Evolutionary conservation across 2,113 vertebrate genomes (phyloP), one percentile per base, ranked within the genome.

Genomic region (Mobula birostris): DNA sequence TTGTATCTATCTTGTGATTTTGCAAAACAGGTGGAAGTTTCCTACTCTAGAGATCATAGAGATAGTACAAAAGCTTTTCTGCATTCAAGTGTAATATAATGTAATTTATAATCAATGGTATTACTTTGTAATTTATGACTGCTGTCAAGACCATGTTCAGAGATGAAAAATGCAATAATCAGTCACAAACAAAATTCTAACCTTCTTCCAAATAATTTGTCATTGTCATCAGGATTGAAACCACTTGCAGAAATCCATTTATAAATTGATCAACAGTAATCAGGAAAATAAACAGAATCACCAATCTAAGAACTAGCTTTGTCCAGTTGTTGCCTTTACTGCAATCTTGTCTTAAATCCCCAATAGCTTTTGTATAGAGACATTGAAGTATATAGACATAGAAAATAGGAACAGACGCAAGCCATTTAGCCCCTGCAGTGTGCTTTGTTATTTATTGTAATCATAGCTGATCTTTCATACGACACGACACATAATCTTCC

Each of bases 21-120:
- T 87, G 83, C 58, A 24, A 87, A 61, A 48, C 83, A 61, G 56
- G 56, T 58, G 21, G 82, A 48, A 85, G 8, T 85, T 85, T 87
- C 83, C 17, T 91, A 15, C 63, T 68, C 61, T 56, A 70, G 29
- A 91, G 87, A 91, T 68, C n/a, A 68, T 29, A 68, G 0, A 11
- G 87, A 40, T 91, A 14, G 63, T 68, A 91, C 61, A 91, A 91
- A 91, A 91, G 12, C 48, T 36, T 68, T 91, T 91, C n/a, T 68
- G 6, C 87, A 68, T 32, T 91, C 63, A 70, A 61, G 58, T 87
- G 83, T 14, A 56, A 87, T 87, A 61, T 27, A 87, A 61, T 87
- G 58, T 85, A 85, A 87, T 87, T 87, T 87, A 29, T 87, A 87
- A 61, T 87, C 24, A 61, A 5, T 14, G 27, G 48, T 12, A 61